phyloP scores from a whole-genome alignment of 2,113 vertebrate species.

The Nyctereutes procyonoides region DNA sequence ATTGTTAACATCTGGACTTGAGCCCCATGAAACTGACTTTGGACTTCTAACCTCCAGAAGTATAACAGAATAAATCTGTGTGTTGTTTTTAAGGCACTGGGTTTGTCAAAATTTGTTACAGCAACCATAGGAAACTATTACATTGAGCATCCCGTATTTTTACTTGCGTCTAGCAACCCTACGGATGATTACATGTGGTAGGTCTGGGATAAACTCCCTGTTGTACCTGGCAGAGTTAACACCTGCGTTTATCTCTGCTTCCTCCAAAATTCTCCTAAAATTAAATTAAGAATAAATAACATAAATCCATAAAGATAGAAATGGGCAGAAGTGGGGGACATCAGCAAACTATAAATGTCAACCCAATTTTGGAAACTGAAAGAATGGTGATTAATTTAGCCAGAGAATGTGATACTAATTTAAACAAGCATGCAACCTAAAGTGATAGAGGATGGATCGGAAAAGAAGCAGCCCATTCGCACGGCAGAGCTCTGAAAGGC shows the following conservation, averaged over 20 bases:
- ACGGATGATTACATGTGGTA: background rate
- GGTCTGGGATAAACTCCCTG: background rate
- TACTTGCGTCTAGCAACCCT: background rate
- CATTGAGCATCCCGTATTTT: background rate
- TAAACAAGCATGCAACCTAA: background rate
- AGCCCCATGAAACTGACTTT: background rate
- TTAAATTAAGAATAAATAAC: background rate
- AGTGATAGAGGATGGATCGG: background rate
- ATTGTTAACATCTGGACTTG: background rate
- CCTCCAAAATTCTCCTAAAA: background rate
- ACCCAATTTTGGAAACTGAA: background rate
- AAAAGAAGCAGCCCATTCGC: background rate
- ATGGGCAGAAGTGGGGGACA: background rate
- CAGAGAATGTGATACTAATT: background rate
- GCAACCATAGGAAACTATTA: background rate
- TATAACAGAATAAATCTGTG: background rate
- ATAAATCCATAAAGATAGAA: background rate
- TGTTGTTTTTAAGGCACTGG: background rate
- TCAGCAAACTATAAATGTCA: background rate
- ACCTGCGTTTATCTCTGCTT: background rate
- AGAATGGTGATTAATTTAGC: background rate
- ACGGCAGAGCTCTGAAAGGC: background rate
- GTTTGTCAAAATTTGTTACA: background rate
- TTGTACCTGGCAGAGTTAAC: background rate
- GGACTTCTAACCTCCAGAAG: background rate